Evolutionary conservation across 2,113 vertebrate species (phyloP).

Genomic region (Sardina pilchardus): DNA sequence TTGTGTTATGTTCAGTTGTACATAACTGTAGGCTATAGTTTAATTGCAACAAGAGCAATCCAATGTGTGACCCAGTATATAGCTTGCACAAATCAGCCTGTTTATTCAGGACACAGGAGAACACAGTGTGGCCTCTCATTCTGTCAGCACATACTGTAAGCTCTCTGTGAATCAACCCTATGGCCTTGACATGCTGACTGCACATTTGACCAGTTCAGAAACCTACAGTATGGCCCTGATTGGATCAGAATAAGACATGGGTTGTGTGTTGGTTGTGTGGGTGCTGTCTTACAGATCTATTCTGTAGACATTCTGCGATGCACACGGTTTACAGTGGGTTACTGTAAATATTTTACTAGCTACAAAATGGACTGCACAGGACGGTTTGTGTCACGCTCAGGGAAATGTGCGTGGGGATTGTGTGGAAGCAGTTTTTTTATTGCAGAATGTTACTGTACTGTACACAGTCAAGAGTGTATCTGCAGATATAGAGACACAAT

Average conservation of each 20-base stretch:
- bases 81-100: not conserved
- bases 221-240: not conserved
- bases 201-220: not conserved
- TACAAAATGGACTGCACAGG: too few relatives aligned
- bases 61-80: not conserved
- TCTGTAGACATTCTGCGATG: too few relatives aligned
- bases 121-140: not conserved
- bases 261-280: not conserved
- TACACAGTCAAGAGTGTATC: too few relatives aligned
- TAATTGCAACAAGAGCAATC: not conserved
- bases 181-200: not conserved
- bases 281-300: not conserved
- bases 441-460: too few relatives aligned
- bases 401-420: too few relatives aligned
- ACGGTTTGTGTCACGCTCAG: not conserved
- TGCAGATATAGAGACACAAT: too few relatives aligned
- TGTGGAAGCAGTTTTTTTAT: too few relatives aligned
- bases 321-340: too few relatives aligned
- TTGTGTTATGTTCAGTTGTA: not conserved
- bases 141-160: not conserved
- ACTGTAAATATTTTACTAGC: too few relatives aligned
- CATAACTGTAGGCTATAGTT: not conserved
- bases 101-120: not conserved
- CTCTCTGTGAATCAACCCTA: not conserved
- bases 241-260: not conserved